Evolutionary conservation across 2,113 vertebrate genomes (phyloP).

Genomic region (Labeo catla): DNA sequence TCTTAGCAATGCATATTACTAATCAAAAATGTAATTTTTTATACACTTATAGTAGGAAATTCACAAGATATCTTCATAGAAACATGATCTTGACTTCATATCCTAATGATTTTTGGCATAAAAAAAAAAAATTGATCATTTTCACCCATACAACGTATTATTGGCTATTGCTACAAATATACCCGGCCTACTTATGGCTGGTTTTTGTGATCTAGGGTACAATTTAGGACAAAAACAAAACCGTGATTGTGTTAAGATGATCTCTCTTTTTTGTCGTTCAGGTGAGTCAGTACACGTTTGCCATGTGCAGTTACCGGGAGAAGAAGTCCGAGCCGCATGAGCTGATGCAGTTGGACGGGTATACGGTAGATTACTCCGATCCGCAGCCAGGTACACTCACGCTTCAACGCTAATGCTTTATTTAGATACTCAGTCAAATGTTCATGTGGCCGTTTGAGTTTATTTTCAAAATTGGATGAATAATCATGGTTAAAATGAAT

Average conservation of each 20-base stretch:
- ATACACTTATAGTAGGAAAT: too few relatives aligned
- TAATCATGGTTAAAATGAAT: neutral
- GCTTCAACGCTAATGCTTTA: neutral
- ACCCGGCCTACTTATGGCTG: too few relatives aligned
- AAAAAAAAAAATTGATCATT: too few relatives aligned
- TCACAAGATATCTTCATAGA: too few relatives aligned
- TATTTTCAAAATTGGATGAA: neutral
- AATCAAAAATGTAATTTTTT: too few relatives aligned
- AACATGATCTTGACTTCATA: too few relatives aligned
- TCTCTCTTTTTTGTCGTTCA: slow-evolving; percentile 64
- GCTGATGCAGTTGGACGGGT: slow-evolving; percentile 97
- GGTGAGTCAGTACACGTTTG: slow-evolving; percentile 99
- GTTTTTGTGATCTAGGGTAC: too few relatives aligned
- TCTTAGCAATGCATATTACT: too few relatives aligned
- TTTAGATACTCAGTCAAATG: neutral
- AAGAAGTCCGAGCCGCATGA: slow-evolving; percentile 97
- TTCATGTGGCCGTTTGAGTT: neutral
- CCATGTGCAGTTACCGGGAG: slow-evolving; percentile 98
- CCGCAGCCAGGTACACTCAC: slow-evolving; percentile 85
- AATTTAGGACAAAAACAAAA: neutral
- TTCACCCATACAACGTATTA: too few relatives aligned
- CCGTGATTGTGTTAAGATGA: neutral
- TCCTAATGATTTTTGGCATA: too few relatives aligned
- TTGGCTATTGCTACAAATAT: too few relatives aligned
- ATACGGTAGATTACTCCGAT: slow-evolving; percentile 96